Evolutionary conservation across 2,888 invertebrate genomes (phyloP).

Genomic region (Masnerella sp.): DNA sequence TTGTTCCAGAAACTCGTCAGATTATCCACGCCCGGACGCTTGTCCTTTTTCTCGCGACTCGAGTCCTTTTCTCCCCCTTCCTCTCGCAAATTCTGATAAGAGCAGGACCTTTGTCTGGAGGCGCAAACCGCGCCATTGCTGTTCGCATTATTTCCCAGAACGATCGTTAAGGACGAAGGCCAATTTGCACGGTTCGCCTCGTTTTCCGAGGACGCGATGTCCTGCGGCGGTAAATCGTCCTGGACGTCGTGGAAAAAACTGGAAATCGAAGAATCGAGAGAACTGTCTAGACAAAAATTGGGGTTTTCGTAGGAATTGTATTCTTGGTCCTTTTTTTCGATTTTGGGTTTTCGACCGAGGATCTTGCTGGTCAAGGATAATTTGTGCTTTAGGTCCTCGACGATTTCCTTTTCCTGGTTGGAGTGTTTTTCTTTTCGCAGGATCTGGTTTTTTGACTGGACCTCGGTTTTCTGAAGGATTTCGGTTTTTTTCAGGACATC

Average conservation of each 20-base stretch:
- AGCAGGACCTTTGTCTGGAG: background rate
- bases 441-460: no score
- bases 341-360: conserved; percentile 56
- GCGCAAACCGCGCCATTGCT: background rate
- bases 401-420: conserved; percentile 63
- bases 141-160: conserved; percentile 15
- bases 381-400: conserved; percentile 68
- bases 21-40: conserved; percentile 66
- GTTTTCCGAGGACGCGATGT: background rate
- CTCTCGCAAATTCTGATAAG: conserved; percentile 6
- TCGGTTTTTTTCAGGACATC: no score
- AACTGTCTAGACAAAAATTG: conserved; percentile 71
- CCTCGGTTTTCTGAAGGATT: no score
- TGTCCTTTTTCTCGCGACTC: no score
- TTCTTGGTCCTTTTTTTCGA: conserved; percentile 37
- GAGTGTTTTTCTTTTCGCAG: no score
- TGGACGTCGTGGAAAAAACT: conserved; percentile 66
- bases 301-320: conserved; percentile 73
- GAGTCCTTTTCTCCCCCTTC: no score
- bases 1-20: conserved; percentile 66
- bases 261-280: conserved; percentile 70
- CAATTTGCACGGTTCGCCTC: background rate
- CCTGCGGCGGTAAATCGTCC: conserved; percentile 37
- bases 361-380: conserved; percentile 65
- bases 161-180: conserved; percentile 37